Evolutionary conservation across 23 tunicate genomes (phyloP), one percentile per base, ranked within the genome.

Genomic region (Styela clava): DNA sequence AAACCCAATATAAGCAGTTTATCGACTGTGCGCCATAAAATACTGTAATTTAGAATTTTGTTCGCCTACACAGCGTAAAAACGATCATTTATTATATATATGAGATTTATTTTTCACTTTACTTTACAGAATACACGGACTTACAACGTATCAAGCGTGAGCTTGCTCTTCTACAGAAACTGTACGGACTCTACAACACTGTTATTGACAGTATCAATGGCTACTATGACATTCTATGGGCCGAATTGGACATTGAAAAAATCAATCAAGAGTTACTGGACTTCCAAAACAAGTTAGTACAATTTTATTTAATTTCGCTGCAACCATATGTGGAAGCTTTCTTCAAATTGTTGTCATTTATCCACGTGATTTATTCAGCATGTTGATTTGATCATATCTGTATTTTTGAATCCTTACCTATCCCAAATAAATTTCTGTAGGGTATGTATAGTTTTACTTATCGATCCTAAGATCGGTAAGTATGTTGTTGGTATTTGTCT

Each of bases 191-290:
- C 74, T 93, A 93, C 87, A 93, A 93, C 89, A 84, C 86, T 84
- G 98, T 93, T 63, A 93, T 93, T 70, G 98, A 93, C 52, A 93
- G 98, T 74, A 92, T 93, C 63, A 85, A 93, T 77, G 98, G 98
- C 21, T 93, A 93, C 77, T 93, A 93, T 87, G 98, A 93, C 81
- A 93, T 93, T 78, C 81, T 93, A 86, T 93, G 98, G 98, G 33
- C 86, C 44, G 98, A 93, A 88, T 77, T 93, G 33, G 98, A 93
- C 80, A 93, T 93, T 77, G 98, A 93, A 62, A 87, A 93, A 67
- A 93, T 93, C 76, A 93, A 93, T 84, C 87, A 88, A 61, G 98
- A 93, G 36, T 84, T 93, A 1, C 84, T 93, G 33, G 98, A 93
- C 80, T 93, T 93, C 86, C 98, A 93, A 36, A 93, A 93, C 84